phyloP scores from a whole-genome alignment of 2,797 vertebrate species.

The Hoplostethus mediterraneus region DNA sequence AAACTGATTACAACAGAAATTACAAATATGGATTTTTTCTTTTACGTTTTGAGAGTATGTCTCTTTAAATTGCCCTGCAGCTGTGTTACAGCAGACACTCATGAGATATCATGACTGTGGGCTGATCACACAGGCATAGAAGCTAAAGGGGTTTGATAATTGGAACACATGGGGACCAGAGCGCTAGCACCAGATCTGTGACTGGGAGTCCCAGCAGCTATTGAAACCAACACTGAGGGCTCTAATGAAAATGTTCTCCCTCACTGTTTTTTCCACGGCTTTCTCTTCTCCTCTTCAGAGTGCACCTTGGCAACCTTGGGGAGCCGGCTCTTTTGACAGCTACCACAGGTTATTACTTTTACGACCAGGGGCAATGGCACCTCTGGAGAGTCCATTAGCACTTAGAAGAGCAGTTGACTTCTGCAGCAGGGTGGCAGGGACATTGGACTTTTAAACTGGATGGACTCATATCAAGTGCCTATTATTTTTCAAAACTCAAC shows the following conservation, averaged over 20 bases:
- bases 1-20: conserved; percentile 15
- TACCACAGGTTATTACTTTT: conserved; percentile 81
- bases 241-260: conserved; percentile 72
- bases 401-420: conserved; percentile 67
- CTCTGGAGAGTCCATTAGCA: conserved; percentile 79
- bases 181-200: conserved; percentile 56
- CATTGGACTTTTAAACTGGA: conserved; percentile 54
- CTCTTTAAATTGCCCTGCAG: conserved; percentile 37
- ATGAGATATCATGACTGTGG: conserved; percentile 48
- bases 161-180: conserved; percentile 67
- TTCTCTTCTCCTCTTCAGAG: conserved; percentile 49
- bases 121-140: conserved; percentile 50
- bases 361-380: conserved; percentile 72
- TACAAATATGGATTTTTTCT: conserved; percentile 13
- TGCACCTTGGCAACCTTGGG: conserved; percentile 52
- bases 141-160: conserved; percentile 70
- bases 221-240: conserved; percentile 60
- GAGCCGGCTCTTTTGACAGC: conserved; percentile 70
- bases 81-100: conserved; percentile 45
- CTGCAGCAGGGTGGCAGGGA: conserved; percentile 41
- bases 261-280: conserved; percentile 19
- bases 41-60: conserved; percentile 8
- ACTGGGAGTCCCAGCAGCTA: conserved; percentile 66
- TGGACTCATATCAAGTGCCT: conserved; percentile 32
- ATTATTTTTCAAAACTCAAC: conserved; percentile 56